Evolutionary conservation across 2,797 vertebrate genomes (phyloP).

Genomic region (Rallus crepitans): DNA sequence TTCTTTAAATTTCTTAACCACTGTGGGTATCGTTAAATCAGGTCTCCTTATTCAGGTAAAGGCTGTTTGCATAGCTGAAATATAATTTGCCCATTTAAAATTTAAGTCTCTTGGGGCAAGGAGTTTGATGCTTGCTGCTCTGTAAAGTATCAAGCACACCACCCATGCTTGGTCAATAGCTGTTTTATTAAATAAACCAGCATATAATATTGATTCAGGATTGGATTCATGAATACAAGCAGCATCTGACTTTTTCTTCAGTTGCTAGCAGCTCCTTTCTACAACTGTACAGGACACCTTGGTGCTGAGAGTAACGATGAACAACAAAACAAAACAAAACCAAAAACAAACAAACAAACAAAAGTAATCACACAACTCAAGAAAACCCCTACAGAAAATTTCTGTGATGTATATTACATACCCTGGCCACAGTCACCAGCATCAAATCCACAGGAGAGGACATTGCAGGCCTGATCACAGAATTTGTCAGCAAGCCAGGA

Average conservation of each 20-base stretch:
- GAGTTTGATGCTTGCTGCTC: neutral
- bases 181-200: neutral
- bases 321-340: neutral
- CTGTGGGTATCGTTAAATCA: neutral
- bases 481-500: slow-evolving; percentile 99
- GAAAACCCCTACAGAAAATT: neutral
- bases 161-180: neutral
- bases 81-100: neutral
- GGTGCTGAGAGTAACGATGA: neutral
- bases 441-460: slow-evolving; percentile 93
- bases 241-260: neutral
- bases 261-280: neutral
- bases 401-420: slow-evolving; percentile 57
- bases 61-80: neutral
- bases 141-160: neutral
- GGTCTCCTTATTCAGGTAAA: neutral
- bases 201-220: neutral
- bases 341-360: neutral
- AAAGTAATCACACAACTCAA: neutral
- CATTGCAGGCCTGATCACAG: slow-evolving; percentile 98
- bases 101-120: neutral
- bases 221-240: neutral
- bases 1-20: neutral
- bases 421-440: slow-evolving; percentile 98
- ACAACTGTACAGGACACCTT: neutral